Base-by-base conservation (phyloP, 2,888 invertebrate species). In the Dromius quadrimaculatus region DNA sequence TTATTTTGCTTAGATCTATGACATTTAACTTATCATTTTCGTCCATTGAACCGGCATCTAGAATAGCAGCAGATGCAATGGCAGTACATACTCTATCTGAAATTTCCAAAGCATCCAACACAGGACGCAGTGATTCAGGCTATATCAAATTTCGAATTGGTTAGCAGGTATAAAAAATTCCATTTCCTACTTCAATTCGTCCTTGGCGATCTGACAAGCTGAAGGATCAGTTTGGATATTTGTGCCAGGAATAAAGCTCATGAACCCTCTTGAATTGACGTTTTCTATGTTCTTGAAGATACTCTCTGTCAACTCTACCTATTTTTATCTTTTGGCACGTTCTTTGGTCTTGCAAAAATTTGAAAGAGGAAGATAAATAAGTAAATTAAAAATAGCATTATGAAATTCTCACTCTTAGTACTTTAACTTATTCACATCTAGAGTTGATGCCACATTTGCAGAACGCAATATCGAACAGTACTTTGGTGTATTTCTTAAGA, bases 331-430 rank as follows among this genome's bases (percentile, higher is more conserved):
- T 28, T 28, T 8, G 28, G 8, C 28, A 57, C 23, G 57, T 57
- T 28, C 57, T 57, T 28, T 57, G 57, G 23, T 57, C 57, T 57
- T 57, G 8, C 32, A 57, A 28, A 57, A 57, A 57, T 23, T 57
- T 22, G 22, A 57, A 57, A 28, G 28, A 28, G 8, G 8, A 5
- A 28, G 28, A 28, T 57, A 57, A 23, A 57, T 23, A 4, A 57
- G 22, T n/a, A 57, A 57, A 57, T 15, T 57, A 17, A 22, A 6
- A 54, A 4, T 54, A 17, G 57, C n/a, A n/a, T n/a, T n/a, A n/a
- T n/a, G n/a, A n/a, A n/a, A n/a, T n/a, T n/a, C n/a, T n/a, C n/a
- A n/a, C n/a, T n/a, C n/a, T n/a, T n/a, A n/a, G n/a, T n/a, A n/a
- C n/a, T n/a, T n/a, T n/a, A n/a, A n/a, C n/a, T n/a, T n/a, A n/a